Evolutionary conservation across 2,888 invertebrate genomes (phyloP).

Genomic region (Megaustenia siamemsis): DNA sequence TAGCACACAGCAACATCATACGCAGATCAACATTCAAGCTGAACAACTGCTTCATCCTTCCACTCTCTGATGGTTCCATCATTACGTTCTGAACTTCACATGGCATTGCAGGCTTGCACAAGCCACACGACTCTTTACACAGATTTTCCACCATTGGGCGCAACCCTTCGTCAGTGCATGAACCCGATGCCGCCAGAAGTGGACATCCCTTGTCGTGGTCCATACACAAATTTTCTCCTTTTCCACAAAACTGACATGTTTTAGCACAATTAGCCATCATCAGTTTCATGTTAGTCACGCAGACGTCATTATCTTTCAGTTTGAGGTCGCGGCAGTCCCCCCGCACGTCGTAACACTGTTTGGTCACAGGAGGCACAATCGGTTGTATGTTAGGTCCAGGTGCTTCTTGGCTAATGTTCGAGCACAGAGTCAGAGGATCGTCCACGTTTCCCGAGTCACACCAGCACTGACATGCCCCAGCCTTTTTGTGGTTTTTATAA

Average conservation of each 20-base stretch:
- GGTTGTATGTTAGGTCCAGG: background rate
- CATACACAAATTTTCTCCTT: conserved; percentile 49
- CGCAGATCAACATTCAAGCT: background rate
- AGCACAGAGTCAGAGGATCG: conserved; percentile 42
- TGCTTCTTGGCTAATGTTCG: conserved; percentile 6
- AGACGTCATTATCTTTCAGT: background rate
- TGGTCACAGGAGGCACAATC: background rate
- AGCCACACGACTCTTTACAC: conserved; percentile 40
- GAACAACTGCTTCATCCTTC: background rate
- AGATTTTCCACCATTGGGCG: background rate
- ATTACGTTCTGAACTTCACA: conserved; percentile 37
- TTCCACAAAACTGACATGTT: conserved; percentile 45
- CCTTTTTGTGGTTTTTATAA: conserved; percentile 10
- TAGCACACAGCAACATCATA: background rate
- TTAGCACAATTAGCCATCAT: conserved; percentile 47
- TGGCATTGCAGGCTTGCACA: conserved; percentile 14
- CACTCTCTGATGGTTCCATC: background rate
- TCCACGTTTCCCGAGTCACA: conserved; percentile 45
- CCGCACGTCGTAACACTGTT: conserved; percentile 30
- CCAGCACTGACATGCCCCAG: conserved; percentile 33
- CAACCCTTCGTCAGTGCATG: conserved; percentile 20
- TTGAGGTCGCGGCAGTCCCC: conserved; percentile 32
- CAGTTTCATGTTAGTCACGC: conserved; percentile 36
- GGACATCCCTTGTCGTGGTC: conserved; percentile 53
- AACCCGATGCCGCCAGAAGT: conserved; percentile 44